These are phyloP conservation scores for Lymantria dispar DNA, from an alignment of 2,888 invertebrate genomes.

Conservation along the genomic window DNA sequence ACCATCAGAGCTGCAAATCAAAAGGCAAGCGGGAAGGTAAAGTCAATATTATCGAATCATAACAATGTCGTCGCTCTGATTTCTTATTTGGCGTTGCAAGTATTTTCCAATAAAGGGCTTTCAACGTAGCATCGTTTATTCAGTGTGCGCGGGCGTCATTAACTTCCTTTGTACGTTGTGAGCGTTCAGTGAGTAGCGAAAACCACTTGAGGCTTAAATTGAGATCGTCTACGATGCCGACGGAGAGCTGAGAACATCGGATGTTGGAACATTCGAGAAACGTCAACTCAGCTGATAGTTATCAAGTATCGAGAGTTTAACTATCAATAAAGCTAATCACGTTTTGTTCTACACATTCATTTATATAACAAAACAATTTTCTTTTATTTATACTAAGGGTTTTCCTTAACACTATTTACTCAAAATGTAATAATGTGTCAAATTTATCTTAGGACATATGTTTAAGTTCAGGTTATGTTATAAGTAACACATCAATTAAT, in stretches of 20 bases:
- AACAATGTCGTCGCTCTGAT: constrained; percentile 42
- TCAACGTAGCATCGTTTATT: constrained; percentile 56
- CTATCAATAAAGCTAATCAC: constrained; percentile 21
- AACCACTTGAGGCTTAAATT: constrained; percentile 69
- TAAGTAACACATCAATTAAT: neutral
- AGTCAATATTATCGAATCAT: constrained; percentile 18
- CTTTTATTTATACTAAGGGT: constrained; percentile 4
- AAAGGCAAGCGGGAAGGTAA: constrained; percentile 1
- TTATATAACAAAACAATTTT: constrained; percentile 15
- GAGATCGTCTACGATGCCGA: constrained; percentile 58
- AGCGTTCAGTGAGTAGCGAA: constrained; percentile 60
- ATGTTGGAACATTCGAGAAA: constrained; percentile 25
- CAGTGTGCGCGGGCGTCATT: constrained; percentile 62
- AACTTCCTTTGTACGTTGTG: constrained; percentile 62
- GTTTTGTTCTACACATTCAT: constrained; percentile 16
- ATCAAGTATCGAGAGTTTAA: constrained; percentile 33
- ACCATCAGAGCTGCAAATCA: neutral
- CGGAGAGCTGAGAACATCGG: constrained; percentile 7
- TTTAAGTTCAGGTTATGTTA: neutral
- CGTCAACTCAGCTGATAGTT: constrained; percentile 44
- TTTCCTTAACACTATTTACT: no score
- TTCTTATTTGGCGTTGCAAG: constrained; percentile 50
- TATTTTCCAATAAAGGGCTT: constrained; percentile 60
- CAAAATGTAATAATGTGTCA: no score
- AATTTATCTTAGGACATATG: constrained; percentile 4